A percentile compares a stretch with the other conserved stretches of the same genome.
These are phyloP conservation scores for Psilopogon haemacephalus DNA, from an alignment of 2,113 vertebrate species.

Conservation along the genomic window DNA sequence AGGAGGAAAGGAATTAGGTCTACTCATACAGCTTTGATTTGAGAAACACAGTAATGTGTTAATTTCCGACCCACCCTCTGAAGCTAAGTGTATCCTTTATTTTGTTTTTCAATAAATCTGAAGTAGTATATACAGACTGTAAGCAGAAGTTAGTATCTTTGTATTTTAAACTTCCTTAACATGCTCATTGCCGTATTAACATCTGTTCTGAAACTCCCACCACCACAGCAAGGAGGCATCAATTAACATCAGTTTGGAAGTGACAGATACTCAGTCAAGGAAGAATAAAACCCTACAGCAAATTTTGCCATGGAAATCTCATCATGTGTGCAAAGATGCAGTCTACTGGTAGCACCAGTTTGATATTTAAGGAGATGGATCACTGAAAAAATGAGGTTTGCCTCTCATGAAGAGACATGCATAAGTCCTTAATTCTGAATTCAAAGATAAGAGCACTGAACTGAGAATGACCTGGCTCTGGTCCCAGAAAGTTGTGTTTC, in stretches of 20 bases:
- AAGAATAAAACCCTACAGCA: conserved; percentile 37
- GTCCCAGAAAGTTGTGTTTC: conserved; percentile 61
- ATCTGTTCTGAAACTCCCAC: conserved; percentile 54
- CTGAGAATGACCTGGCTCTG: conserved; percentile 52
- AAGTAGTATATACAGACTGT: conserved; percentile 11
- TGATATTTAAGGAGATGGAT: background rate
- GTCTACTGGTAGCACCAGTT: conserved; percentile 48
- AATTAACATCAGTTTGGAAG: conserved; percentile 60
- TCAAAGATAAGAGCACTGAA: conserved; percentile 50
- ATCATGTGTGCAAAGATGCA: conserved; percentile 46
- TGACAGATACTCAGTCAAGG: conserved; percentile 59
- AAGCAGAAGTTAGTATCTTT: conserved; percentile 39
- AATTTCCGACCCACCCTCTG: background rate
- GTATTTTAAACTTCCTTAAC: conserved; percentile 41
- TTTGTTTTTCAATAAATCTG: conserved; percentile 38
- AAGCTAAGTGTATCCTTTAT: conserved; percentile 19
- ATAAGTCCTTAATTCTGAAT: conserved; percentile 36
- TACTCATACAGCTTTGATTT: background rate
- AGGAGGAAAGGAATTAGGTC: background rate
- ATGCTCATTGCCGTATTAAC: conserved; percentile 40
- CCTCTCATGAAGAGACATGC: conserved; percentile 41
- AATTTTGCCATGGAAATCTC: conserved; percentile 54
- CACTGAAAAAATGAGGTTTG: conserved; percentile 36
- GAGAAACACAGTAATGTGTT: background rate
- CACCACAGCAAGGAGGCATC: conserved; percentile 40